Evolutionary conservation across 2,888 invertebrate species (phyloP).

Genomic region (Homarus gammarus): DNA sequence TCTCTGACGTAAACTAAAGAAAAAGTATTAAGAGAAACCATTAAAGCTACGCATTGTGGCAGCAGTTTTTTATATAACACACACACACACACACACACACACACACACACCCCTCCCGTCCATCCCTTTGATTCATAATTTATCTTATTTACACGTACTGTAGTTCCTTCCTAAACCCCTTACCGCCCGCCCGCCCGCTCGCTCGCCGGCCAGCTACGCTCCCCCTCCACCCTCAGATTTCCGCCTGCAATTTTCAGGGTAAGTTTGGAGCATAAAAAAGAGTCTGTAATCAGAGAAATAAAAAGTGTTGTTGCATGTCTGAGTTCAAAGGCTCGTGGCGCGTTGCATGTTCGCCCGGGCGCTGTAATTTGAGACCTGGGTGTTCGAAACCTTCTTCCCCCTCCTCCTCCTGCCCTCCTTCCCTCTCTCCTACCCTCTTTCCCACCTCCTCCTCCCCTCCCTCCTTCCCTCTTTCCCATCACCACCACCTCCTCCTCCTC

Average conservation of each 20-base stretch:
- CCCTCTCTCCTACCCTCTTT: not conserved
- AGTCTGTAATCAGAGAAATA: conserved; percentile 4
- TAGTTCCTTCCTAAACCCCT: too few relatives aligned
- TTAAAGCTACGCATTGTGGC: too few relatives aligned
- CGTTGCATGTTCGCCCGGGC: conserved; percentile 11
- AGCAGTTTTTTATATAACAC: too few relatives aligned
- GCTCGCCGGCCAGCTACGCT: too few relatives aligned
- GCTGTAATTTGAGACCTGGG: conserved; percentile 11
- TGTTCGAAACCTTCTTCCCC: not conserved
- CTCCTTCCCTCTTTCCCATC: not conserved
- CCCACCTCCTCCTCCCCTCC: not conserved
- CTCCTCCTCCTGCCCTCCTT: not conserved
- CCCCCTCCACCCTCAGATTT: not conserved
- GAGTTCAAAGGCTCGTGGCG: conserved; percentile 15
- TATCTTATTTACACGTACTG: too few relatives aligned
- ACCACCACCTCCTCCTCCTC: too few relatives aligned
- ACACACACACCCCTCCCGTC: too few relatives aligned
- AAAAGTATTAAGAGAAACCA: too few relatives aligned
- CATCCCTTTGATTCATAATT: too few relatives aligned
- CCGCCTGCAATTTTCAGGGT: not conserved
- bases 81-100: too few relatives aligned
- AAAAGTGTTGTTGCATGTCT: conserved; percentile 25
- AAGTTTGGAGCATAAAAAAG: not conserved
- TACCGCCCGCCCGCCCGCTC: not conserved
- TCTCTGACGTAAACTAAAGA: too few relatives aligned